Conservation (phyloP, 2,113 vertebrate genomes). For the Empidonax traillii region DNA sequence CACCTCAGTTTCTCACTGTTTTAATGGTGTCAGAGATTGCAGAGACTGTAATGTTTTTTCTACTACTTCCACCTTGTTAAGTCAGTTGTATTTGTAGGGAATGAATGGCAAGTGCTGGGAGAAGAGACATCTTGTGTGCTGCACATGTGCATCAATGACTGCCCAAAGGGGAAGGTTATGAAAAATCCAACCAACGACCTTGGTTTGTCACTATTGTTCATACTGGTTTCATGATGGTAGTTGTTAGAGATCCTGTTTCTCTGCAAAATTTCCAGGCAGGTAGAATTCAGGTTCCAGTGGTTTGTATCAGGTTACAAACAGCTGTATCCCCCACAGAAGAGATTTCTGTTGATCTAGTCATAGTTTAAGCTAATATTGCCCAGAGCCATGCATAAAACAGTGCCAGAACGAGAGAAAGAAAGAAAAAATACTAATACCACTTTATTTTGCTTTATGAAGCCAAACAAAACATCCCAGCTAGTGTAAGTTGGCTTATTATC, state of each 20-base stretch:
- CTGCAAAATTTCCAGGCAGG: not conserved
- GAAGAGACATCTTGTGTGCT: not conserved
- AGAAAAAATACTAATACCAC: not conserved
- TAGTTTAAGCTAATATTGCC: constrained; percentile 15
- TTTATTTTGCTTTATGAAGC: constrained; percentile 35
- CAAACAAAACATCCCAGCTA: constrained; percentile 33
- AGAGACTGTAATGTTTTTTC: not conserved
- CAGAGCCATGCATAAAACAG: not conserved
- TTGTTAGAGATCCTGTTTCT: not conserved
- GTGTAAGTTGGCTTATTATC: constrained; percentile 32
- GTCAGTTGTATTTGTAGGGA: not conserved
- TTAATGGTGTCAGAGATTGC: not conserved
- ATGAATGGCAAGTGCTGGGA: not conserved
- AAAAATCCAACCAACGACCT: not conserved
- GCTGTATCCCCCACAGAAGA: not conserved
- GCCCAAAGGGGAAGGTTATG: not conserved
- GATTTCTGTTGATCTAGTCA: constrained; percentile 3
- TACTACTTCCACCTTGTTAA: not conserved
- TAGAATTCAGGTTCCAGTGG: not conserved
- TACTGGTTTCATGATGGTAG: not conserved
- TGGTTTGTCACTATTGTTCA: not conserved
- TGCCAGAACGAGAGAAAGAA: not conserved
- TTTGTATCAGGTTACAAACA: not conserved
- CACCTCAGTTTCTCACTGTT: not conserved
- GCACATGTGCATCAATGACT: not conserved